Percentiles rank a stretch among this genome's conserved stretches.
phyloP scores from a whole-genome alignment of 1,140 invertebrate genomes.

The Leptopilina clavipes region DNA sequence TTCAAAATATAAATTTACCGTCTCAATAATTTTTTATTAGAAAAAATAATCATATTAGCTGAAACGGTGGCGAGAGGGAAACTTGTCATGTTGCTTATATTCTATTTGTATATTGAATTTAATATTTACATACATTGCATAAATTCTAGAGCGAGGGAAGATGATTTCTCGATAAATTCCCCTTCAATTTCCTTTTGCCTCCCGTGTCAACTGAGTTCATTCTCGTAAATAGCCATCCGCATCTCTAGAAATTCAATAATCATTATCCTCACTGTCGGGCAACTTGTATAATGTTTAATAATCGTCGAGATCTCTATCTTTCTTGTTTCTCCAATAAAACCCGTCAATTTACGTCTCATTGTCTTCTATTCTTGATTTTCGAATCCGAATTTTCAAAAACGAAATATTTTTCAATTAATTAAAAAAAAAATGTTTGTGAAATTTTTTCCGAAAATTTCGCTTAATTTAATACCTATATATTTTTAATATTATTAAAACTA shows the following conservation, averaged over 20 bases:
- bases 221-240: conserved; percentile 16
- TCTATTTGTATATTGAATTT: background rate
- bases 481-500: too few relatives aligned
- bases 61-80: background rate
- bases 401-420: too few relatives aligned
- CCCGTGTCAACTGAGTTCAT: background rate
- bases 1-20: conserved; percentile 15
- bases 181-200: background rate
- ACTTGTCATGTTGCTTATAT: background rate
- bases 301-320: background rate
- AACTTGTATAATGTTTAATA: conserved; percentile 1
- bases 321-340: background rate
- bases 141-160: background rate
- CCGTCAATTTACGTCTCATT: background rate
- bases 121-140: too few relatives aligned
- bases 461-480: too few relatives aligned
- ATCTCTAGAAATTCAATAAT: conserved; percentile 8
- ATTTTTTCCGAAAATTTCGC: too few relatives aligned
- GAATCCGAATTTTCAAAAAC: too few relatives aligned
- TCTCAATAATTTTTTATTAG: background rate
- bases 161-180: conserved; percentile 18
- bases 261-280: background rate
- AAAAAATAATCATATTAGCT: background rate
- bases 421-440: too few relatives aligned
- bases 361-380: too few relatives aligned